Conservation (phyloP, 2,888 invertebrate species). For the Caenorhabditis imperialis region DNA sequence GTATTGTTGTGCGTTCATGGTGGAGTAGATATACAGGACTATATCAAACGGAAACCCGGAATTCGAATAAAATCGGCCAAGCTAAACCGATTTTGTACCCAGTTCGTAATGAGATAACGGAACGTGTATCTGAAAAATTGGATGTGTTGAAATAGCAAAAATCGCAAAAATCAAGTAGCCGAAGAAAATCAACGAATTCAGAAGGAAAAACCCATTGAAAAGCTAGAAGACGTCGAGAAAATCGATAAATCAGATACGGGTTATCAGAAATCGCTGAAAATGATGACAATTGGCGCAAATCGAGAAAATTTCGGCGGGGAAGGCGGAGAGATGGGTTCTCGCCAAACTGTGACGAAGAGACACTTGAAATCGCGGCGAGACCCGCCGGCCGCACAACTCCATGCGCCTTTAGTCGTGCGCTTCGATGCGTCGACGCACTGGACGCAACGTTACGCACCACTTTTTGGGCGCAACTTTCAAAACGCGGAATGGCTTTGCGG, state of each 20-base stretch:
- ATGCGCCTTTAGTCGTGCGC: conserved; percentile 35
- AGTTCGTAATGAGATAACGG: conserved; percentile 41
- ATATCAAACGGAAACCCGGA: conserved; percentile 57
- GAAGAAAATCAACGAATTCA: too few relatives aligned
- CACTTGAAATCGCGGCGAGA: conserved; percentile 20
- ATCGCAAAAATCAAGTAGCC: not conserved
- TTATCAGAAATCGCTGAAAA: too few relatives aligned
- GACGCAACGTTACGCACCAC: conserved; percentile 1
- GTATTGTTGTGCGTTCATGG: conserved; percentile 6
- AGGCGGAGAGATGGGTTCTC: conserved; percentile 22
- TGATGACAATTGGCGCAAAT: conserved; percentile 21
- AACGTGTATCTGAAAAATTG: conserved; percentile 29
- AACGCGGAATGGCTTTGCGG: not conserved
- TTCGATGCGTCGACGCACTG: conserved; percentile 7
- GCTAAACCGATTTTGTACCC: conserved; percentile 58
- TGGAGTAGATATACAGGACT: conserved; percentile 35
- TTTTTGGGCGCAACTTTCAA: not conserved
- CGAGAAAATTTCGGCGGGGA: conserved; percentile 23
- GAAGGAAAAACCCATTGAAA: too few relatives aligned
- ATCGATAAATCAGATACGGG: not conserved
- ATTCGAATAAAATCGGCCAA: conserved; percentile 45
- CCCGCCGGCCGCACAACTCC: conserved; percentile 4
- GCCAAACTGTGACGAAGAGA: conserved; percentile 25
- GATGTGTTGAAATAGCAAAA: not conserved
- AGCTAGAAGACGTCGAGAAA: too few relatives aligned